phyloP scores from a whole-genome alignment of 2,888 invertebrate genomes.

The Cinara cedri region DNA sequence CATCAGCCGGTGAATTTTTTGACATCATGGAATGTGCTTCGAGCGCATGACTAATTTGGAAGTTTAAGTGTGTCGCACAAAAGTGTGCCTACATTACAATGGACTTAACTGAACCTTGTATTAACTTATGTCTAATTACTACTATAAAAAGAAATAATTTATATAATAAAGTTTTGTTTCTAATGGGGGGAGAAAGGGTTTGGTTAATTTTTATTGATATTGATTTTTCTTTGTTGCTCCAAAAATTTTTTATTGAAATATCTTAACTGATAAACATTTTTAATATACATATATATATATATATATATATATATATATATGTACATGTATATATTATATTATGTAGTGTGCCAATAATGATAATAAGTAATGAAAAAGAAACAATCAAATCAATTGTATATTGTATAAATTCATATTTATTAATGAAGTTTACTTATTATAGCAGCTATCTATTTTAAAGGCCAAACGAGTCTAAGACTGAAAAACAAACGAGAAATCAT shows the following conservation, averaged over 20 bases:
- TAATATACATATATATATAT: background rate
- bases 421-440: slow-evolving; percentile 21
- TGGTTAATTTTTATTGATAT: slow-evolving; percentile 42
- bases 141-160: slow-evolving; percentile 16
- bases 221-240: slow-evolving; percentile 23
- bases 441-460: slow-evolving; percentile 29
- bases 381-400: slow-evolving; percentile 42
- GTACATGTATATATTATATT: slow-evolving; percentile 22
- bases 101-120: background rate
- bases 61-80: slow-evolving; percentile 1
- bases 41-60: slow-evolving; percentile 31
- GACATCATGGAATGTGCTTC: slow-evolving; percentile 16
- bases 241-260: slow-evolving; percentile 7
- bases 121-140: slow-evolving; percentile 15
- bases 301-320: slow-evolving; percentile 15
- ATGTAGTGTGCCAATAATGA: slow-evolving; percentile 44
- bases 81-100: background rate
- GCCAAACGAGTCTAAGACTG: slow-evolving; percentile 55
- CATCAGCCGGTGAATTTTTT: slow-evolving; percentile 39
- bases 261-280: slow-evolving; percentile 14
- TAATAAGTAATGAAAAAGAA: slow-evolving; percentile 39
- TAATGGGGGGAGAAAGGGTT: slow-evolving; percentile 6
- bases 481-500: slow-evolving; percentile 20
- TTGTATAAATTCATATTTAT: slow-evolving; percentile 37
- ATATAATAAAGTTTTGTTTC: slow-evolving; percentile 15